A percentile compares a stretch with the other conserved stretches of the same genome.
Evolutionary conservation across 2,113 vertebrate species (phyloP).

Genomic region (Psilopsiagon aymara): DNA sequence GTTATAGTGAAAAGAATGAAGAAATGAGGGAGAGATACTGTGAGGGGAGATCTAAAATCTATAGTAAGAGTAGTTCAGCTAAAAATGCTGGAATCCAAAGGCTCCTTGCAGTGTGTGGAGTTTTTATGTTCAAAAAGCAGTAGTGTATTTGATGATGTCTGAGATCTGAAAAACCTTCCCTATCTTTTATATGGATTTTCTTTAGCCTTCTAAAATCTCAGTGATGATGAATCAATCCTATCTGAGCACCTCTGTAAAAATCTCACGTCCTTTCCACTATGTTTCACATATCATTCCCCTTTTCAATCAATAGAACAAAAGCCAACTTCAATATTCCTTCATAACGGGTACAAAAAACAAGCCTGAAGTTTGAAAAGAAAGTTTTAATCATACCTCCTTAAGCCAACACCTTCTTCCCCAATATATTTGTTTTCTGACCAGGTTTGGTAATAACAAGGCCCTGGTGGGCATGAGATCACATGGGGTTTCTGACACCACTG

Average conservation of each 20-base stretch:
- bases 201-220: conserved; percentile 11
- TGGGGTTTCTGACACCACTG: neutral
- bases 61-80: neutral
- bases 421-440: neutral
- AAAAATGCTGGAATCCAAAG: neutral
- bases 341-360: neutral
- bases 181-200: conserved; percentile 7
- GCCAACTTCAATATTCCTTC: neutral
- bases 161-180: neutral
- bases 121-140: neutral
- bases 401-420: neutral
- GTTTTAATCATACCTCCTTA: neutral
- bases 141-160: neutral
- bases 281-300: neutral
- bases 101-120: neutral
- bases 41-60: neutral
- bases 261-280: neutral
- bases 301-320: conserved; percentile 36
- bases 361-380: neutral
- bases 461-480: neutral
- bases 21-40: neutral
- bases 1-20: neutral
- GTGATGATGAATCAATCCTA: conserved; percentile 6
- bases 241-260: neutral
- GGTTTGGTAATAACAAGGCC: neutral